Evolutionary conservation across 2,888 invertebrate species (phyloP), one percentile per base, ranked within the genome.

Genomic region (Caenorhabditis sp.): DNA sequence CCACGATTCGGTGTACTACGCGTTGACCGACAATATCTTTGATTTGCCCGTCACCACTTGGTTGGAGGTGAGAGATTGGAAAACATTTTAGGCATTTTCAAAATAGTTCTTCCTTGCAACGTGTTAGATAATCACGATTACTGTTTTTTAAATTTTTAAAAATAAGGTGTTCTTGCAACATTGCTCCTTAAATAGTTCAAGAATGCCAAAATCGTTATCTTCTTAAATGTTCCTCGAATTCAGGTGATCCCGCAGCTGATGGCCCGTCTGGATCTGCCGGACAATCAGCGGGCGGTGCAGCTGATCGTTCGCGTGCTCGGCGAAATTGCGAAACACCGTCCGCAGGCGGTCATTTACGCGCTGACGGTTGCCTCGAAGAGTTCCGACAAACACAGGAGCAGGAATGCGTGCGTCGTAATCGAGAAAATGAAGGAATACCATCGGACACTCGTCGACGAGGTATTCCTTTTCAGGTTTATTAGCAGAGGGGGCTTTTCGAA

Each of bases 351-450:
- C 46, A 96, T 99, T 0, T 99, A 99, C 90, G 97, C 99, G 0
- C 90, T 99, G 75, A 98, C 97, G 0, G 98, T 99, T 0, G 98
- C 98, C 0, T 94, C 96, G 0, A 98, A 99, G 89, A 95, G 96
- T 8, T 94, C 94, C 0, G 95, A 95, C 71, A 91, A 92, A 48
- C 93, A 94, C 7, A 93, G 96, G 0, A 93, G 94, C 86, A 93
- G 93, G 81, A 96, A 96, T 0, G 99, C 99, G 0, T 94, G 95
- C 89, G 95, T 95, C 89, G 95, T 99, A 52, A 90, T 99, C 59
- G 94, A 95, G 83, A 95, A 94, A 43, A 97, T 99, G 95, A 93
- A 95, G 83, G 97, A 98, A 79, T 95, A 96, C 90, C 95, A 95
- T 58, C 93, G 93, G 15, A 93, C 93, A 27, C 91, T 99, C 50